Conservation (phyloP, 2,113 vertebrate genomes). For the Hippocampus guttulatus region DNA sequence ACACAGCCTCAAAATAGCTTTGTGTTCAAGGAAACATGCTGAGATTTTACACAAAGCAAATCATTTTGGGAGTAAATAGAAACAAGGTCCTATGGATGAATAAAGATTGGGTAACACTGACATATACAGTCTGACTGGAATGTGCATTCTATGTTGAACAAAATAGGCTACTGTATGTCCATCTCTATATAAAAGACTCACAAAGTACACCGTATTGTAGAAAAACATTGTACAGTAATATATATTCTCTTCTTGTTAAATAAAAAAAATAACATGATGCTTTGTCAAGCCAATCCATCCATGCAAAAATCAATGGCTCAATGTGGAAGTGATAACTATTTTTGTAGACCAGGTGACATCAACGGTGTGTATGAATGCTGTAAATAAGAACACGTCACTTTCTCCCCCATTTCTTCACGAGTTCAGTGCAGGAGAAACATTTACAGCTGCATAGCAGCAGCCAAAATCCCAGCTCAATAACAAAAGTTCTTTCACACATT, state of each 20-base stretch:
- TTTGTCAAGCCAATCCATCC: slow-evolving; percentile 5
- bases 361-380: slow-evolving; percentile 8
- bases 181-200: background rate
- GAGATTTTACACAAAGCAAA: too few relatives aligned
- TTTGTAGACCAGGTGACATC: slow-evolving; percentile 13
- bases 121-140: background rate
- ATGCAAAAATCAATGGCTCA: slow-evolving; percentile 10
- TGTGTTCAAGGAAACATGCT: too few relatives aligned
- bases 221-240: background rate
- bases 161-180: background rate
- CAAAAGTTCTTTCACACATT: slow-evolving; percentile 62
- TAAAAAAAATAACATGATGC: background rate
- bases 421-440: slow-evolving; percentile 40
- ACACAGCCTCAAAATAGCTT: too few relatives aligned
- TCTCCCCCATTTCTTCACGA: slow-evolving; percentile 23
- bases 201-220: background rate
- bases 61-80: too few relatives aligned
- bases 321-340: background rate
- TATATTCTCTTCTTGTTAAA: background rate
- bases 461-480: slow-evolving; percentile 66
- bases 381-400: slow-evolving; percentile 14
- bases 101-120: too few relatives aligned
- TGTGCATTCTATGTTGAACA: background rate
- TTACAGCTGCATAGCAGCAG: slow-evolving; percentile 52
- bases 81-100: too few relatives aligned